Base-by-base conservation (phyloP, 2,888 invertebrate genomes). In the Pocota personata region DNA sequence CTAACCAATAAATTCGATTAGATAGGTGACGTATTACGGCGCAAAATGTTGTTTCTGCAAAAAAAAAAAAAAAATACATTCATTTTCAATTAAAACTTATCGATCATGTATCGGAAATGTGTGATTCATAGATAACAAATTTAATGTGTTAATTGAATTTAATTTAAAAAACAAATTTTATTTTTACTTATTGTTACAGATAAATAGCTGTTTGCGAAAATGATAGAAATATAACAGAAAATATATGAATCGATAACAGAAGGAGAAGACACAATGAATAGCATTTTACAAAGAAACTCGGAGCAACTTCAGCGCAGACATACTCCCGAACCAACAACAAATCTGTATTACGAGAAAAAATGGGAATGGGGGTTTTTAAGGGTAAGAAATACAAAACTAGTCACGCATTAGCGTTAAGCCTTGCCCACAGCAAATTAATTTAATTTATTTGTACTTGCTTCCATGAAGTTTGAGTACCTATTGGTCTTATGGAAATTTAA, bases 331-430 rank as follows among this genome's bases (percentile, higher is more conserved):
- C 86, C 76, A 19, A 86, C 86, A n/a, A 48, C 86, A 24, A 77
- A 86, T 24, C 62, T 90, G 48, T 89, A 90, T 35, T 90, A 91
- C 78, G 91, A 92, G 75, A 90, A 91, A 78, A 92, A 92, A 88
- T 93, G 92, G 92, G 93, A 93, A 88, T 92, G 92, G 92, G 90
- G 91, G 1, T 92, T 91, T 78, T 88, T 92, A 14, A 90, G 92
- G 90, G 91, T 91, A 82, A 89, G 89, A 14, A 46, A 5, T 8
- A 14, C 14, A 40, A 14, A 40, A 40, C 1, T n/a, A n/a, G n/a
- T n/a, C n/a, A n/a, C n/a, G n/a, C n/a, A n/a, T n/a, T n/a, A n/a
- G n/a, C n/a, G n/a, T n/a, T n/a, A n/a, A n/a, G n/a, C n/a, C n/a
- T n/a, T n/a, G n/a, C n/a, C n/a, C n/a, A n/a, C n/a, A n/a, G n/a